phyloP scores from a whole-genome alignment of 2,113 vertebrate genomes.

The Platanista minor region DNA sequence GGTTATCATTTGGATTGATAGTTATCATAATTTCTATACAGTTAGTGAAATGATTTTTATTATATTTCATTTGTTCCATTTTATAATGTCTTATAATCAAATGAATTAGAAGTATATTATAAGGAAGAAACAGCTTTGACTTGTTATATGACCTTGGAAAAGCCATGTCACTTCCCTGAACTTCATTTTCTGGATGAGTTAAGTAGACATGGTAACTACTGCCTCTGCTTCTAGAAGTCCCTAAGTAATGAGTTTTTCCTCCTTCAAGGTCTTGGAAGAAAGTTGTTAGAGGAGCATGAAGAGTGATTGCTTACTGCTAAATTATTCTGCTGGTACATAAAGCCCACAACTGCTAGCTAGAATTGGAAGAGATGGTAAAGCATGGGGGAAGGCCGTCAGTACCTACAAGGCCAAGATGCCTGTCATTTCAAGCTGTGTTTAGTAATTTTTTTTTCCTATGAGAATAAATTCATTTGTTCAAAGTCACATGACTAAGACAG shows the following conservation, averaged over 20 bases:
- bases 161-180: neutral
- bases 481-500: constrained; percentile 25
- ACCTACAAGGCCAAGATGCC: neutral
- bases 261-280: neutral
- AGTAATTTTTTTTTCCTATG: neutral
- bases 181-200: neutral
- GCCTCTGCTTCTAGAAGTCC: neutral
- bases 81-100: neutral
- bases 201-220: neutral
- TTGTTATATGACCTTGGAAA: neutral
- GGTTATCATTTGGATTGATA: neutral
- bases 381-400: neutral
- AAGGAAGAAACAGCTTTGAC: neutral
- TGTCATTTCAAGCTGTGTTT: constrained; percentile 8
- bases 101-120: neutral
- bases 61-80: neutral
- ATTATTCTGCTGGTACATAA: neutral
- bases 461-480: constrained; percentile 47
- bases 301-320: neutral
- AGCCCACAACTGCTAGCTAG: neutral
- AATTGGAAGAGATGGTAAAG: neutral
- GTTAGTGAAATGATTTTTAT: neutral
- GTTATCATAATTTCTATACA: neutral
- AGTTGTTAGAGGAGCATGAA: neutral
- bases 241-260: neutral